These are phyloP conservation scores for Cantharis rustica DNA, from an alignment of 2,888 invertebrate species.

Conservation along the genomic window DNA sequence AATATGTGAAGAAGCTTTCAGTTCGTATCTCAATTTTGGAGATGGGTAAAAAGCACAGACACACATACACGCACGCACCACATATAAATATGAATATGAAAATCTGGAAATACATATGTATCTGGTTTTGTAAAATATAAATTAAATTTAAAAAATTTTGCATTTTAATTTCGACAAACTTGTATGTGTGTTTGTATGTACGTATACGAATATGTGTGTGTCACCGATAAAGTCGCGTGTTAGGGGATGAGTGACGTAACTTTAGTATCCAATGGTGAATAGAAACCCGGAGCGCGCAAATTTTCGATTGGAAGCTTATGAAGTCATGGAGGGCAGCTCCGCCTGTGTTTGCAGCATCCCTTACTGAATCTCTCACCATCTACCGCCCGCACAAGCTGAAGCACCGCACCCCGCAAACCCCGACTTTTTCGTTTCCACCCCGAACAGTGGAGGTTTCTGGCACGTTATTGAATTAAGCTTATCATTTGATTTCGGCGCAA, in stretches of 20 bases:
- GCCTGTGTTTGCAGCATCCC: constrained; percentile 46
- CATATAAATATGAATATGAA: not conserved
- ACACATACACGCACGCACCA: not conserved
- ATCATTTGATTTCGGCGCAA: constrained; percentile 69
- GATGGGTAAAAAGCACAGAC: not conserved
- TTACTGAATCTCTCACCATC: constrained; percentile 45
- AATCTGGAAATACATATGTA: constrained; percentile 7
- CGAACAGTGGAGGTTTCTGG: constrained; percentile 48
- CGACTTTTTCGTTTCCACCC: constrained; percentile 53
- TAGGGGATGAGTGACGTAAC: constrained; percentile 49
- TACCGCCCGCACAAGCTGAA: constrained; percentile 32
- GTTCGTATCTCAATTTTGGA: not conserved
- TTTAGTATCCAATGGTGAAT: constrained; percentile 36
- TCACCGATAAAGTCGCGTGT: constrained; percentile 39
- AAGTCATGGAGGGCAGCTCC: constrained; percentile 44
- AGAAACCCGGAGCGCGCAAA: constrained; percentile 40
- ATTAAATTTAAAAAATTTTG: constrained; percentile 52
- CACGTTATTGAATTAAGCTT: constrained; percentile 80
- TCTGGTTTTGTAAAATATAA: constrained; percentile 44
- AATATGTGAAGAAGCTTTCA: not conserved
- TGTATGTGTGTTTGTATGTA: constrained; percentile 38
- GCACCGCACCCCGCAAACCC: constrained; percentile 29
- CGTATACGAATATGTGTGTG: constrained; percentile 37
- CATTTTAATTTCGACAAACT: constrained; percentile 52
- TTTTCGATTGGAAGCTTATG: constrained; percentile 38